Conservation (phyloP, 2,113 vertebrate genomes). For the Ptychochromis oligacanthus region DNA sequence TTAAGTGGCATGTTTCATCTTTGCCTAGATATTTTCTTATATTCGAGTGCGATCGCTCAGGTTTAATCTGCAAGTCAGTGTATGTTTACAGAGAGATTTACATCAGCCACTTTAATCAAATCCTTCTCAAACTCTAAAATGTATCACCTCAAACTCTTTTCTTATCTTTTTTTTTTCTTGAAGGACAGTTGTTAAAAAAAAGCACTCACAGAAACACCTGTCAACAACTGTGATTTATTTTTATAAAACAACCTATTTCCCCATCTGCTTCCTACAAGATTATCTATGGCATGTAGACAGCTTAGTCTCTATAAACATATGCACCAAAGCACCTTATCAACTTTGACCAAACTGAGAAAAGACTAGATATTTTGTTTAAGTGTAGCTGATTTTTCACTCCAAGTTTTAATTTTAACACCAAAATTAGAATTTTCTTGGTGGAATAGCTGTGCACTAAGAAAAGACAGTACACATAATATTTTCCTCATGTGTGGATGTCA, state of each 20-base stretch:
- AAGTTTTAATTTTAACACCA: neutral
- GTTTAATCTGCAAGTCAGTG: conserved; percentile 1
- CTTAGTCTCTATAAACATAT: neutral
- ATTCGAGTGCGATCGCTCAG: neutral
- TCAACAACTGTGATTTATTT: neutral
- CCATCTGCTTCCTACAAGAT: neutral
- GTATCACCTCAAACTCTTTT: neutral
- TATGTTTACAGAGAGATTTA: conserved; percentile 13
- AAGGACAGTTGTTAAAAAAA: conserved; percentile 4
- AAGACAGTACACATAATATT: neutral
- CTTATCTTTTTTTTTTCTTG: neutral
- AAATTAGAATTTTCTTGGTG: neutral
- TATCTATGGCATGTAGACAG: neutral
- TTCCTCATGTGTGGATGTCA: neutral
- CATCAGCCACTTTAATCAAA: conserved; percentile 21
- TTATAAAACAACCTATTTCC: neutral
- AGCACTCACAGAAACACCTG: neutral
- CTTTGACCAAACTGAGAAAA: neutral
- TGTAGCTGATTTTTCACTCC: neutral
- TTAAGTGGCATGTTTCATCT: conserved; percentile 55
- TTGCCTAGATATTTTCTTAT: conserved; percentile 36
- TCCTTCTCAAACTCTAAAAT: conserved; percentile 8
- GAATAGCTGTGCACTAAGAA: neutral
- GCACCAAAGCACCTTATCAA: neutral
- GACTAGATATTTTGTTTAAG: neutral